Base-by-base conservation (phyloP, 2,888 invertebrate species). In the Clanis bilineata region DNA sequence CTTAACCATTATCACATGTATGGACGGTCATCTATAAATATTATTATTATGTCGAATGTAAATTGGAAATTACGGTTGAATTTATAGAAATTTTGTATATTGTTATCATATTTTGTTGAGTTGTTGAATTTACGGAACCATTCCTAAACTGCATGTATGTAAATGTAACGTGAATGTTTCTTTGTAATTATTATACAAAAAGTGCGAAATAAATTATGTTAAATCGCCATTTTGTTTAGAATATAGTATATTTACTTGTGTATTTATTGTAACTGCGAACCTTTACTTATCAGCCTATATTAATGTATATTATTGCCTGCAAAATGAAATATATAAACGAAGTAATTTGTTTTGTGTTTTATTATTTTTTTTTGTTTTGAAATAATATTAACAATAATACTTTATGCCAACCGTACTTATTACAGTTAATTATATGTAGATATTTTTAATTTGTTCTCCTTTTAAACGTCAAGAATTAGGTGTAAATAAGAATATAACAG, bases 231-330 rank as follows among this genome's bases (percentile, higher is more conserved):
- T 65, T 66, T 66, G 70, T 66, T 62, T 47, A 63, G n/a, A 36
- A 67, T 66, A 67, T 73, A 65, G 68, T 72, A 59, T n/a, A n/a
- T n/a, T 67, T 63, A 67, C 70, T 73, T 72, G 51, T 76, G 73
- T 81, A 80, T 73, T 61, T 72, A 68, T 75, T 67, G 66, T 71
- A 67, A 61, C 70, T 71, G 77, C 76, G 79, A 77, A 72, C 78
- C 68, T 79, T 79, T 81, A 80, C 76, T 75, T 84, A 79, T 80
- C 73, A 76, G 85, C 84, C 85, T 85, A 80, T 80, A 80, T 82
- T 71, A 82, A 83, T 90, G 87, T 88, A 86, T 85, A 65, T 83
- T 83, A 84, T 80, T 83, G 87, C 88, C 88, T 86, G 85, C 83
- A 68, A 86, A 83, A 83, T 80, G 65, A 74, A 73, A 56, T 43